A percentile compares a stretch with the other conserved stretches of the same genome.
These are phyloP conservation scores for Mastomys coucha DNA, from an alignment of 2,113 vertebrate species.

Conservation along the genomic window DNA sequence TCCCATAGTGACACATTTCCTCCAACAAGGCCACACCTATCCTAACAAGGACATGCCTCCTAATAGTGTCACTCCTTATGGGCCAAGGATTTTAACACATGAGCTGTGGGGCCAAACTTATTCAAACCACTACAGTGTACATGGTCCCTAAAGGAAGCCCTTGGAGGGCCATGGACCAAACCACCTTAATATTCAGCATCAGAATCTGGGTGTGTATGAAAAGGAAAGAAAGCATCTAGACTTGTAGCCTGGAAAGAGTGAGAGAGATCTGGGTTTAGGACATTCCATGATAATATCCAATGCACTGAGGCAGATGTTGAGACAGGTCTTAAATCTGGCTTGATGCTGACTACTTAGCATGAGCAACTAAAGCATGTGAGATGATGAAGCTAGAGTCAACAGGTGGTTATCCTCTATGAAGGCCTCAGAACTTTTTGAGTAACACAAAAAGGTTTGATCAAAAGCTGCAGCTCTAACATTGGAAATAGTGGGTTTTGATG, in stretches of 20 bases:
- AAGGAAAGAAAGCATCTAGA: neutral
- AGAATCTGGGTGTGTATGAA: neutral
- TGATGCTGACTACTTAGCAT: neutral
- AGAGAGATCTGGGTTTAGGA: neutral
- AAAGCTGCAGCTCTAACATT: neutral
- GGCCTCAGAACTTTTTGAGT: neutral
- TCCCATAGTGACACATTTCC: too few species aligned
- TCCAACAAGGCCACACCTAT: too few species aligned
- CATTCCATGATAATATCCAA: neutral
- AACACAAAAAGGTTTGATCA: slow-evolving; percentile 5
- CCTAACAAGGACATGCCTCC: too few species aligned
- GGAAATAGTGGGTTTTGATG: slow-evolving; percentile 1
- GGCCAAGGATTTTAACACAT: too few species aligned
- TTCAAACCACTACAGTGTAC: neutral
- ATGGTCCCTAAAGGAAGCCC: neutral
- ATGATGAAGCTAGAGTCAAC: neutral
- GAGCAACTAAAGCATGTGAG: neutral
- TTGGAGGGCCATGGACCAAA: neutral
- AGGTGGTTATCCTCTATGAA: neutral
- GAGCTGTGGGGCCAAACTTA: too few species aligned
- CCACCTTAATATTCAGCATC: neutral
- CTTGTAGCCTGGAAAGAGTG: neutral
- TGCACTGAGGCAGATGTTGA: neutral
- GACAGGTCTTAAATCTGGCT: neutral
- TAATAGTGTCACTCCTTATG: too few species aligned